Percentiles rank a stretch among this genome's conserved stretches.
phyloP scores from a whole-genome alignment of 2,797 vertebrate genomes.

The Propithecus perrieri region DNA sequence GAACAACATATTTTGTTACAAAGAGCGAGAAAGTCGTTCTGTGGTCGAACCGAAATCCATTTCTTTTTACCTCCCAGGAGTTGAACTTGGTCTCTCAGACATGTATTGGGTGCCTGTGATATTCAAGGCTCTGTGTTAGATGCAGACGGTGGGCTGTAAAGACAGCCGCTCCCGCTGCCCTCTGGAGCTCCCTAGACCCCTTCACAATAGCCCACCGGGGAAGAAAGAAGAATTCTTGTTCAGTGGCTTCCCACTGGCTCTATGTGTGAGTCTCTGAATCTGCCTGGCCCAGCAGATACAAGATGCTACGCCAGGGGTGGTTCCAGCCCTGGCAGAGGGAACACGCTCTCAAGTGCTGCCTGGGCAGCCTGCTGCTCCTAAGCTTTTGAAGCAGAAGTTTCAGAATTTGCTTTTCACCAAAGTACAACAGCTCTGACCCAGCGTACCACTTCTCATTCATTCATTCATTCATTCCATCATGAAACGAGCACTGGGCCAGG shows the following conservation, averaged over 20 bases:
- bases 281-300: not conserved
- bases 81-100: not conserved
- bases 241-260: not conserved
- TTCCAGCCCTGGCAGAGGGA: not conserved
- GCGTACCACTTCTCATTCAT: not conserved
- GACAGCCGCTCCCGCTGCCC: not conserved
- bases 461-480: not conserved
- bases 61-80: not conserved
- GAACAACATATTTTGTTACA: not conserved
- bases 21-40: not conserved
- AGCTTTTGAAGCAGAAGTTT: not conserved
- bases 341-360: not conserved
- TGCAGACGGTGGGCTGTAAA: not conserved
- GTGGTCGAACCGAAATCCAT: constrained; percentile 1
- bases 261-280: not conserved
- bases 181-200: not conserved
- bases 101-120: not conserved
- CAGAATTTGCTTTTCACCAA: not conserved
- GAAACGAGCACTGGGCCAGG: not conserved
- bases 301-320: not conserved
- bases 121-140: not conserved
- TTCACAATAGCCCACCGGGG: not conserved
- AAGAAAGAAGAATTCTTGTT: not conserved
- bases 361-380: not conserved
- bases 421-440: not conserved